Evolutionary conservation across 2,888 invertebrate species (phyloP).

Genomic region (Nebria salina): DNA sequence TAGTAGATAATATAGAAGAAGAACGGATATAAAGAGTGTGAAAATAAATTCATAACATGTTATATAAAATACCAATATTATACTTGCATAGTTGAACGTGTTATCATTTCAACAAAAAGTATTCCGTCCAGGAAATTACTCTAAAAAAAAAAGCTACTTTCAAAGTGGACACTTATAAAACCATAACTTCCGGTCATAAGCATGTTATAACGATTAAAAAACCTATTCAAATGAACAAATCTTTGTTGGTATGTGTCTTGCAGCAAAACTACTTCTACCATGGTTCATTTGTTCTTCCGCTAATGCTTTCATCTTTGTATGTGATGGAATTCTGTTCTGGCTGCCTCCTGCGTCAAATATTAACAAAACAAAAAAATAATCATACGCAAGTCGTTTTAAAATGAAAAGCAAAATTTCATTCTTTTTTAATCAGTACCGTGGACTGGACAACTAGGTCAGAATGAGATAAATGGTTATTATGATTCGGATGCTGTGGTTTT

Average conservation of each 20-base stretch:
- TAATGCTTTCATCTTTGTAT: not conserved
- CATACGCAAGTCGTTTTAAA: not conserved
- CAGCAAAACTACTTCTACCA: not conserved
- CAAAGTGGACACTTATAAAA: slow-evolving; percentile 3
- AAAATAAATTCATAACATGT: no score
- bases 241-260: not conserved
- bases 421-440: not conserved
- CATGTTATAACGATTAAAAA: slow-evolving; percentile 3
- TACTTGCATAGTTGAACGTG: not conserved
- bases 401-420: not conserved
- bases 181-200: slow-evolving; percentile 16
- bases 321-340: not conserved
- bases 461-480: not conserved
- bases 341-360: not conserved
- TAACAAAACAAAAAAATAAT: not conserved
- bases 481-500: slow-evolving; percentile 1
- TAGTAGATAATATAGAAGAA: no score
- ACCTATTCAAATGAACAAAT: slow-evolving; percentile 3
- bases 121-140: not conserved
- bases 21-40: no score
- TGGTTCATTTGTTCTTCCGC: slow-evolving; percentile 15
- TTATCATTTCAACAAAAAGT: not conserved
- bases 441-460: not conserved
- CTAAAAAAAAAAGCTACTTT: not conserved
- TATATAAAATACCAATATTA: no score